Evolutionary conservation across 1,140 invertebrate species (phyloP).

Genomic region (Penaeus indicus): DNA sequence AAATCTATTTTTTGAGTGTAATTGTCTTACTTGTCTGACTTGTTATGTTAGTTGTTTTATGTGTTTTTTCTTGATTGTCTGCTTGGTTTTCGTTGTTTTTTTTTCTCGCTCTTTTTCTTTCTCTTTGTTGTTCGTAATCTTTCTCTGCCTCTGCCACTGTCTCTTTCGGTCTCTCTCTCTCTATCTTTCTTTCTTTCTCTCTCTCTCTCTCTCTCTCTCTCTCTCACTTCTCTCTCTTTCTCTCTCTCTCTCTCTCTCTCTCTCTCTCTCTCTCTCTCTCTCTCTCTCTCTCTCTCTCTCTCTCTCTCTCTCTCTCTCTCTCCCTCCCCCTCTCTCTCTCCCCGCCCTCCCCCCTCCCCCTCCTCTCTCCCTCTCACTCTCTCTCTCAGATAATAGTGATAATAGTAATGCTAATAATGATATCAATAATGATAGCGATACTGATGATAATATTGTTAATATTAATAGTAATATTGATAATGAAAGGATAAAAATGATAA

Average conservation of each 20-base stretch:
- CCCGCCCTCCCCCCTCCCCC: neutral
- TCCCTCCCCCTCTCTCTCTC: neutral
- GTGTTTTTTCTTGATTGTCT: too few relatives aligned
- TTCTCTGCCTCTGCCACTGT: neutral
- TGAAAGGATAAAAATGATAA: too few relatives aligned
- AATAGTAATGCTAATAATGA: neutral
- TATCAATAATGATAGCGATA: too few relatives aligned
- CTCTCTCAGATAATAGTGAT: constrained; percentile 18
- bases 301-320: neutral
- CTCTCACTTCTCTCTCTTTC: neutral
- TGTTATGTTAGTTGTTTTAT: too few relatives aligned
- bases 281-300: neutral
- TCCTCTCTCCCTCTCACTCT: too few relatives aligned
- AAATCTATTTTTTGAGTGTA: too few relatives aligned
- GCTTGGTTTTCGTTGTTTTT: too few relatives aligned
- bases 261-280: constrained; percentile 15
- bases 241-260: constrained; percentile 19
- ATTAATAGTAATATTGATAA: too few relatives aligned
- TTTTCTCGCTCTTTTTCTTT: too few relatives aligned
- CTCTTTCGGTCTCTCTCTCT: neutral
- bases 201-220: neutral
- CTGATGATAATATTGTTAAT: too few relatives aligned
- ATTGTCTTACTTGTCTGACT: too few relatives aligned
- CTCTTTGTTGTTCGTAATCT: neutral
- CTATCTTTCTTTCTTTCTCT: neutral